Evolutionary conservation across 92 coral and sea anemone genomes (phyloP), one percentile per base, ranked within the genome.

Genomic region (Blastomussa wellsi): DNA sequence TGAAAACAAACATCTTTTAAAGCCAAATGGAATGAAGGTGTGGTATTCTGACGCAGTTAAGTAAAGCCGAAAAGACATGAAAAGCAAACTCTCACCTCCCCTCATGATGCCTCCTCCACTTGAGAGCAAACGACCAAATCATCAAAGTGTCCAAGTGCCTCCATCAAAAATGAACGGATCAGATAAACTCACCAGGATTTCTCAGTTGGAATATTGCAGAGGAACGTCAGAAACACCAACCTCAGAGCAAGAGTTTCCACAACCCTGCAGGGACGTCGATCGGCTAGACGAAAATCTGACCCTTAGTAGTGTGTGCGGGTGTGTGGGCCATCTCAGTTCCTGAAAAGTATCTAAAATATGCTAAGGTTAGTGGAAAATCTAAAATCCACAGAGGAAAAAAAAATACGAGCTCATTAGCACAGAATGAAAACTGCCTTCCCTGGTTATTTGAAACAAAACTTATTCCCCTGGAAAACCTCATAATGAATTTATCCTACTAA

Each of bases 321-420:
- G 64, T 55, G 64, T 55, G 64, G 64, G 64, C 64, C 64, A 55
- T 55, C 64, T 55, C 64, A 55, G 64, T 22, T 55, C 64, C 64
- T 55, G 64, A 55, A 55, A 55, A 55, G 20, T 20, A 55, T 55
- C 64, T 55, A 55, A 55, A 55, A 44, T 55, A 55, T 55, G 1
- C 64, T 55, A 55, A 55, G 64, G 20, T 55, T 8, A 55, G 64
- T 55, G n/a, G 64, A 55, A 55, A 19, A 7, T 0, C 20, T 55
- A 55, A 55, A 55, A 55, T 17, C 64, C 64, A 52, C 14, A 3
- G 7, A 10, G 0, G 2, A 20, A 55, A 19, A 55, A 55, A 55
- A 20, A 3, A 17, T 20, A 55, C 64, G 22, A 55, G 64, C 64
- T 55, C 64, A 55, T 55, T 55, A 55, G 64, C 64, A 55, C 64